Conservation (phyloP, 2,797 vertebrate genomes). For the Thripadectes ignobilis region DNA sequence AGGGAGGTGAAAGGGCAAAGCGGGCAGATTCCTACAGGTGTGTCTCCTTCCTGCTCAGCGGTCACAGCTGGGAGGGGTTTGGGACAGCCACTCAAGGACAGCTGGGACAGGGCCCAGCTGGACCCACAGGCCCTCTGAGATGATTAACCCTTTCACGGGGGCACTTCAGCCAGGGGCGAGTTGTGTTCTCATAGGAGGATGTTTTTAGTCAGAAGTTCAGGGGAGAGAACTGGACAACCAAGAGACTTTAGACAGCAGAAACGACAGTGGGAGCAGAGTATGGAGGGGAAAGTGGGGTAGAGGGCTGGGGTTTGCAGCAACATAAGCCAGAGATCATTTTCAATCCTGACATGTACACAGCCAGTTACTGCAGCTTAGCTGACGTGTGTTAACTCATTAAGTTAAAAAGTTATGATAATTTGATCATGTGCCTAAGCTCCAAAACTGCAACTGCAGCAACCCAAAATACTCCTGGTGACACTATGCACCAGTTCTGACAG, state of each 20-base stretch:
- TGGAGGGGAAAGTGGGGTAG: background rate
- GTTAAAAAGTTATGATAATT: constrained; percentile 71
- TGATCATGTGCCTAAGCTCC: constrained; percentile 52
- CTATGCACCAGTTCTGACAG: background rate
- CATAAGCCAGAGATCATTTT: constrained; percentile 54
- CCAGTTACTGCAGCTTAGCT: constrained; percentile 66
- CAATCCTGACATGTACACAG: constrained; percentile 70
- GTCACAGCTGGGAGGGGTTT: background rate
- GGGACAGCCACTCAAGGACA: background rate
- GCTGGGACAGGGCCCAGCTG: background rate
- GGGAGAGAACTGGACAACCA: background rate
- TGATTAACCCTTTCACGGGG: background rate
- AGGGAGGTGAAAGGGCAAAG: constrained; percentile 64
- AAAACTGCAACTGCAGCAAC: constrained; percentile 55
- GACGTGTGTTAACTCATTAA: constrained; percentile 69
- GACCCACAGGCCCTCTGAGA: background rate
- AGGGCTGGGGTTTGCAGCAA: background rate
- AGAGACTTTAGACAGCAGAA: background rate
- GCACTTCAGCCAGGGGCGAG: background rate
- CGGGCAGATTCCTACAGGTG: constrained; percentile 69
- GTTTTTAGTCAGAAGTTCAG: background rate
- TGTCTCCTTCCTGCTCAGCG: background rate
- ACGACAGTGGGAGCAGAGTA: background rate
- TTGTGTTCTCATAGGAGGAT: background rate
- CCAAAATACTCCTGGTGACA: constrained; percentile 33